Base-by-base conservation (phyloP, 2,113 vertebrate genomes). In the Misgurnus anguillicaudatus region DNA sequence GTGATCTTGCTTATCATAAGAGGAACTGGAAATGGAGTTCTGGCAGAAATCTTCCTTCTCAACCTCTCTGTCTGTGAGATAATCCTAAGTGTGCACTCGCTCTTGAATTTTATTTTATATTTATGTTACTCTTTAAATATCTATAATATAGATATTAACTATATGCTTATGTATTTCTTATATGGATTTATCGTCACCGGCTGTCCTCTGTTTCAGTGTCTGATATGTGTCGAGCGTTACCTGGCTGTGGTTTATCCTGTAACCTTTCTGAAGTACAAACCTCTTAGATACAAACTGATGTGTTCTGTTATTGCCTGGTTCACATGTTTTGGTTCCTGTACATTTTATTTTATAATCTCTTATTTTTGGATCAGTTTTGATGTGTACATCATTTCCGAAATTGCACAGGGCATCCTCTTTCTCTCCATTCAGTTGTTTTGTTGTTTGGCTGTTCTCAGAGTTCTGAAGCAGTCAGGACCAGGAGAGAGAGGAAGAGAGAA, bases 281-380 rank as follows among this genome's bases (percentile, higher is more conserved):
- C 62, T 45, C 68, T 67, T 9, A 78, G 75, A 72, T 82, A 78
- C 31, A 82, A 31, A 60, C 66, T 72, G 2, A 2, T 2, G n/a
- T 67, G 80, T 13, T 67, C 16, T 41, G 55, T 57, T 82, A 21
- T 62, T 11, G 57, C 61, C 24, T 78, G 76, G 69, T 0, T 82
- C 39, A 36, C 24, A 4, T 17, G 39, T 19, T 47, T 73, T 74
- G 41, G 51, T 4, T 47, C 57, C 3, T 39, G 24, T 51, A 3
- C 42, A n/a, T 13, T 67, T 0, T 16, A 3, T 51, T 6, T 31
- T 9, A 5, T 38, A 8, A 9, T 1, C 2, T 8, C 17, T 7
- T 31, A 9, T 9, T 47, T 51, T 11, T 8, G n/a, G n/a, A n/a
- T n/a, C n/a, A n/a, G n/a, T n/a, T 31, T 31, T 31, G 24, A 31